phyloP scores from a whole-genome alignment of 2,113 vertebrate species.

The Triplophysa tibetana region DNA sequence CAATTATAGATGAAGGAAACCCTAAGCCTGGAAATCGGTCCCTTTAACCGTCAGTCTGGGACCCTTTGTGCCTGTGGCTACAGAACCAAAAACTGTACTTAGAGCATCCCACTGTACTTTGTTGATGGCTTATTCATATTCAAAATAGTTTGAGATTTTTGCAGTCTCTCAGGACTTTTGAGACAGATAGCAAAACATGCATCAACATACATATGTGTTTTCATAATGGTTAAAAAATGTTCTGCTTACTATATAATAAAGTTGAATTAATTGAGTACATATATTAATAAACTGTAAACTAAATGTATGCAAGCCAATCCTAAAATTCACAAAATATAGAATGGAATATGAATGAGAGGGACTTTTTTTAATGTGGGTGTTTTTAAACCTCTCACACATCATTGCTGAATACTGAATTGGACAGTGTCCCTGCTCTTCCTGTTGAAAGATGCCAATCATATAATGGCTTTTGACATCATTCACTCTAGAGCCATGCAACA shows the following conservation, averaged over 20 bases:
- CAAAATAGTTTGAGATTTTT: neutral
- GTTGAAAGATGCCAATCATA: neutral
- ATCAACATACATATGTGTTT: neutral
- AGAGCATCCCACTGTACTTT: neutral
- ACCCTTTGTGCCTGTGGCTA: constrained; percentile 54
- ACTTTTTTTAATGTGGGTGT: no score
- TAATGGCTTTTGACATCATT: neutral
- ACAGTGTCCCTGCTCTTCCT: no score
- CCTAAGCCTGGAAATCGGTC: constrained; percentile 65
- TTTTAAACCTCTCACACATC: no score
- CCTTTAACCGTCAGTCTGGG: constrained; percentile 66
- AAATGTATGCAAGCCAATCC: no score
- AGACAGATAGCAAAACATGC: neutral
- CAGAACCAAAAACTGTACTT: constrained; percentile 59
- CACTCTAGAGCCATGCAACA: neutral
- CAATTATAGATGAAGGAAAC: constrained; percentile 72
- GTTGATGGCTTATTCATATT: constrained; percentile 32
- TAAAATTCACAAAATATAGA: no score
- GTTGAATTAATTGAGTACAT: neutral
- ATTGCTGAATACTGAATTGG: no score
- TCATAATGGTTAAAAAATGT: no score
- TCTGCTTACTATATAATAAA: neutral
- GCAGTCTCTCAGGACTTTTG: neutral
- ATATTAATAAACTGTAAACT: no score
- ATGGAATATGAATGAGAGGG: no score